Conservation (phyloP, 2,797 vertebrate genomes). For the Heterohyrax brucei region DNA sequence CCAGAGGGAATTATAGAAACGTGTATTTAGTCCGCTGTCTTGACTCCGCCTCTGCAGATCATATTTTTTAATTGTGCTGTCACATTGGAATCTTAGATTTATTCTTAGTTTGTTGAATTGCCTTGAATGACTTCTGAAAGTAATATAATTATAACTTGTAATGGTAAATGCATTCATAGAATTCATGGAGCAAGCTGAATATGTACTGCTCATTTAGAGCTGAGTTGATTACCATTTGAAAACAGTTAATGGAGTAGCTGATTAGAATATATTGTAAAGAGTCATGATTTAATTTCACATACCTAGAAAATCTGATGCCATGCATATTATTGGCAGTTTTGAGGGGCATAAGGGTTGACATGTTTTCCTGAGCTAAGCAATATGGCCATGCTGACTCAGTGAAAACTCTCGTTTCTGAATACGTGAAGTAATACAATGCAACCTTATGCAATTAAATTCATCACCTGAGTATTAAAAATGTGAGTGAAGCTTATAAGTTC, state of each 20-base stretch:
- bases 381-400: constrained; percentile 63
- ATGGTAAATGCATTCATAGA: constrained; percentile 77
- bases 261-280: constrained; percentile 76
- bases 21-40: no score
- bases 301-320: constrained; percentile 74
- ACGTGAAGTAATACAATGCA: constrained; percentile 3
- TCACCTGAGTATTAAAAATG: constrained; percentile 57
- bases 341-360: constrained; percentile 40
- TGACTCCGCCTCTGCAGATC: not conserved
- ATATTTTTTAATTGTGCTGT: constrained; percentile 71
- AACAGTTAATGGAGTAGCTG: constrained; percentile 75
- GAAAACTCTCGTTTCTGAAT: constrained; percentile 57
- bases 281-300: constrained; percentile 78
- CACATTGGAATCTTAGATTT: constrained; percentile 65
- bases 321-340: constrained; percentile 59
- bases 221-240: constrained; percentile 80
- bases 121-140: constrained; percentile 81
- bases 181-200: constrained; percentile 74
- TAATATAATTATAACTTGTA: constrained; percentile 82
- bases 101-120: constrained; percentile 72
- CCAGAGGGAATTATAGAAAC: no score
- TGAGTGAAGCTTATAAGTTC: constrained; percentile 62
- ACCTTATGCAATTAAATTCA: constrained; percentile 57
- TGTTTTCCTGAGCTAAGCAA: constrained; percentile 75
- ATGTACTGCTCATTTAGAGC: constrained; percentile 77